Conservation (phyloP, 2,113 vertebrate genomes). For the Pluvialis apricaria region DNA sequence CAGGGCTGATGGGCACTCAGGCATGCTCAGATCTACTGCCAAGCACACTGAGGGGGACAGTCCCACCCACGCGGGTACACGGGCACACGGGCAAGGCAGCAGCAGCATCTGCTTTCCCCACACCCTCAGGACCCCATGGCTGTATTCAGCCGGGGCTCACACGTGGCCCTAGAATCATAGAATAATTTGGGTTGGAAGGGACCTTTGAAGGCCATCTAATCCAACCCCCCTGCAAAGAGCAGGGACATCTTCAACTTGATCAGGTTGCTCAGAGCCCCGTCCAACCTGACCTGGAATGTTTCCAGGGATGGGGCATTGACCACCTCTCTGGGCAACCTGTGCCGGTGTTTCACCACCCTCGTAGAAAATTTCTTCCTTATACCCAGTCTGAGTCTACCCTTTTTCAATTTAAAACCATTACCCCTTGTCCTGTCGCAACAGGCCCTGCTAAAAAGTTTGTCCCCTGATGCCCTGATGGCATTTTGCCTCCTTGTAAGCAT, state of each 20-base stretch:
- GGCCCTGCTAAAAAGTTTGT: not conserved
- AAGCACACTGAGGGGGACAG: rapidly evolving
- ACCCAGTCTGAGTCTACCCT: not conserved
- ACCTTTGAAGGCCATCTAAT: not conserved
- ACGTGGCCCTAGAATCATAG: not conserved
- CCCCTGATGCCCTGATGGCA: too few species aligned
- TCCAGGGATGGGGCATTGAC: not conserved
- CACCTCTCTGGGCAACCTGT: not conserved
- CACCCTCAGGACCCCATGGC: not conserved
- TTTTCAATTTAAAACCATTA: not conserved
- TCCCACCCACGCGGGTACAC: rapidly evolving
- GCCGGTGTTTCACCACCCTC: not conserved
- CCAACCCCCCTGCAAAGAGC: not conserved
- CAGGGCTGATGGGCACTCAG: not conserved
- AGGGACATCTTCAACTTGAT: not conserved
- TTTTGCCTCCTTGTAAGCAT: not conserved
- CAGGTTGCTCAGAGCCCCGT: not conserved
- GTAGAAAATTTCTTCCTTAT: not conserved
- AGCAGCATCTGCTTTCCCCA: not conserved
- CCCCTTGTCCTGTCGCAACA: not conserved
- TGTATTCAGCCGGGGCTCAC: rapidly evolving
- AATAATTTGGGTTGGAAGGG: not conserved
- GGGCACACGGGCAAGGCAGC: not conserved
- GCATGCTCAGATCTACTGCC: not conserved
- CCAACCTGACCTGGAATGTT: not conserved